phyloP scores from a whole-genome alignment of 2,113 vertebrate genomes.

The Tinamus guttatus region DNA sequence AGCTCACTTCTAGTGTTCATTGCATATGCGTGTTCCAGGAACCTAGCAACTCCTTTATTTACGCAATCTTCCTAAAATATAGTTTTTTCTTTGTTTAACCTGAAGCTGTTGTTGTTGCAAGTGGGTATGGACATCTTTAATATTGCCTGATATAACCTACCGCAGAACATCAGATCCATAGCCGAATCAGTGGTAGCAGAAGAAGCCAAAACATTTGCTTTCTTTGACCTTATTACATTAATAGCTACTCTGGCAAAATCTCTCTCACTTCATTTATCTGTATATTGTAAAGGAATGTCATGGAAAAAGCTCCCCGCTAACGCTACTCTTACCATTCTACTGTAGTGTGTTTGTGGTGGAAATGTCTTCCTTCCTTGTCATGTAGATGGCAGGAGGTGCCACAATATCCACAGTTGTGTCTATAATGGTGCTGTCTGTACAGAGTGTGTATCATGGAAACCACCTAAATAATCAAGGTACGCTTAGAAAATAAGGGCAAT shows the following conservation, averaged over 20 bases:
- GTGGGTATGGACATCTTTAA: not conserved
- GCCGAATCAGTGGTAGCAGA: not conserved
- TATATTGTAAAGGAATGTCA: not conserved
- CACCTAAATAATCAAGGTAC: not conserved
- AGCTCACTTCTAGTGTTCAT: not conserved
- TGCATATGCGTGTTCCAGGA: fast-evolving
- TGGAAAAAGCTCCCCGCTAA: not conserved
- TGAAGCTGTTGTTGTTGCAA: not conserved
- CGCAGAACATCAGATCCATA: not conserved
- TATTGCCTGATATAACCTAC: not conserved
- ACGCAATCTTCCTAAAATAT: not conserved
- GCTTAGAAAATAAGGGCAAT: not conserved
- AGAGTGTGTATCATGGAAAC: not conserved
- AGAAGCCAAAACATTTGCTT: not conserved
- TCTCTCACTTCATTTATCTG: not conserved
- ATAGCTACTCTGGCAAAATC: not conserved
- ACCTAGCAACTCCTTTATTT: not conserved
- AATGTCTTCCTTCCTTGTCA: not conserved
- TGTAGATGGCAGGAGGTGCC: not conserved
- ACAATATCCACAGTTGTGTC: fast-evolving
- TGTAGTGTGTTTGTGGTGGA: not conserved
- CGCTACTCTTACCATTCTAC: not conserved
- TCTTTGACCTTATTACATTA: not conserved
- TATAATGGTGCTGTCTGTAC: not conserved
- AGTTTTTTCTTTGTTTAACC: not conserved